Conservation (phyloP, 2,797 vertebrate genomes). For the Ciconia nigra region DNA sequence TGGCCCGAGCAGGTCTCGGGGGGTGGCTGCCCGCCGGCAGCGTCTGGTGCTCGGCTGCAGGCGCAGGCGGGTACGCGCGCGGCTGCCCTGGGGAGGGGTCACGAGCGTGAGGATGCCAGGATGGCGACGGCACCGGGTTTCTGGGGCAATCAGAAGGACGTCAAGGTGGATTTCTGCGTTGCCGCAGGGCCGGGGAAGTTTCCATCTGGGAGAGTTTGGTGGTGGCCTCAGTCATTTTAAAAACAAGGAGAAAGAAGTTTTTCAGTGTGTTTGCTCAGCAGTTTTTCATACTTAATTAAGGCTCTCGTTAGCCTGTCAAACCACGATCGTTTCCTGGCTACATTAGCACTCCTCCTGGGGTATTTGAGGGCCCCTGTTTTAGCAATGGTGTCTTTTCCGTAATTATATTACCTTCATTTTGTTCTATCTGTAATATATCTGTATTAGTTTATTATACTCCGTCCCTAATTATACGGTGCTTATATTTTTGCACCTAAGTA, state of each 20-base stretch:
- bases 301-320: slow-evolving; percentile 82
- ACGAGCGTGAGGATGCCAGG: fast-evolving
- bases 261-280: slow-evolving; percentile 55
- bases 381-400: slow-evolving; percentile 77
- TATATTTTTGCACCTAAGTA: slow-evolving; percentile 82
- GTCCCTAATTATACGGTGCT: slow-evolving; percentile 81
- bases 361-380: slow-evolving; percentile 79
- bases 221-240: background rate
- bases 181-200: background rate
- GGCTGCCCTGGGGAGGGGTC: background rate
- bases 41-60: background rate
- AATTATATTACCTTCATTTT: slow-evolving; percentile 84
- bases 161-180: fast-evolving
- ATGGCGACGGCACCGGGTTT: fast-evolving
- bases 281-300: slow-evolving; percentile 84
- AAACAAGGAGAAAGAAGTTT: slow-evolving; percentile 67
- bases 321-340: slow-evolving; percentile 72
- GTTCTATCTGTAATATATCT: slow-evolving; percentile 55
- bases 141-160: fast-evolving
- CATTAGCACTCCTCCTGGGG: slow-evolving; percentile 80
- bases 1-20: fast-evolving
- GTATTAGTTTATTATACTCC: slow-evolving; percentile 79
- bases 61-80: fast-evolving
- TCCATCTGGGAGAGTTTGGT: background rate
- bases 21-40: background rate